These are phyloP conservation scores for Epizoanthus fatuus DNA, from an alignment of 92 coral and sea anemone species.

Conservation along the genomic window DNA sequence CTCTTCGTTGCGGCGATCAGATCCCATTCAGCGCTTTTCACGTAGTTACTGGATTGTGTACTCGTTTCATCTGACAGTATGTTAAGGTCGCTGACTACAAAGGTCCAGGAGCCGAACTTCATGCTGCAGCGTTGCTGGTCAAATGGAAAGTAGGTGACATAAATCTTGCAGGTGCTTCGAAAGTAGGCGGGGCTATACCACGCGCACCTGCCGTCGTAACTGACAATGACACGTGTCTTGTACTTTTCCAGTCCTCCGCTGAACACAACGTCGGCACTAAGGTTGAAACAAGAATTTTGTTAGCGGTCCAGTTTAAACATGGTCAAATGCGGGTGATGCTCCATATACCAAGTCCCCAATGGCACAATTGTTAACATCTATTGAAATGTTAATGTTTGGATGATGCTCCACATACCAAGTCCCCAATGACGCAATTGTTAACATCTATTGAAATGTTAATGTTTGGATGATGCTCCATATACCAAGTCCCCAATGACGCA, in stretches of 20 bases:
- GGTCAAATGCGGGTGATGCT: not conserved
- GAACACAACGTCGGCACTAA: constrained; percentile 88
- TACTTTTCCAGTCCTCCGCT: constrained; percentile 94
- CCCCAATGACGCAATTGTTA: too few species aligned
- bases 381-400: not conserved
- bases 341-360: too few species aligned
- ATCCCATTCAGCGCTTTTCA: constrained; percentile 92
- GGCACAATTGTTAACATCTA: too few species aligned
- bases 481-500: too few species aligned
- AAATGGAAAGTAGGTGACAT: constrained; percentile 90
- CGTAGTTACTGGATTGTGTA: constrained; percentile 72
- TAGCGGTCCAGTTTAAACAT: not conserved
- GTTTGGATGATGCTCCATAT: too few species aligned
- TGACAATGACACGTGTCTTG: constrained; percentile 87
- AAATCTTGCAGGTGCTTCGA: constrained; percentile 89
- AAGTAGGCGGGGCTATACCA: constrained; percentile 94
- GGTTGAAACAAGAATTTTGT: not conserved
- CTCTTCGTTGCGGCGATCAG: constrained; percentile 63
- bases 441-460: too few species aligned
- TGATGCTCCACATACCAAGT: too few species aligned
- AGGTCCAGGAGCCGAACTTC: constrained; percentile 97
- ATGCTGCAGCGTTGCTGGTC: constrained; percentile 90
- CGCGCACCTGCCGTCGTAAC: constrained; percentile 71
- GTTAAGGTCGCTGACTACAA: constrained; percentile 81
- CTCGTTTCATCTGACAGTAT: constrained; percentile 64